Evolutionary conservation across 2,113 vertebrate species (phyloP).

Genomic region (Mobula hypostoma): DNA sequence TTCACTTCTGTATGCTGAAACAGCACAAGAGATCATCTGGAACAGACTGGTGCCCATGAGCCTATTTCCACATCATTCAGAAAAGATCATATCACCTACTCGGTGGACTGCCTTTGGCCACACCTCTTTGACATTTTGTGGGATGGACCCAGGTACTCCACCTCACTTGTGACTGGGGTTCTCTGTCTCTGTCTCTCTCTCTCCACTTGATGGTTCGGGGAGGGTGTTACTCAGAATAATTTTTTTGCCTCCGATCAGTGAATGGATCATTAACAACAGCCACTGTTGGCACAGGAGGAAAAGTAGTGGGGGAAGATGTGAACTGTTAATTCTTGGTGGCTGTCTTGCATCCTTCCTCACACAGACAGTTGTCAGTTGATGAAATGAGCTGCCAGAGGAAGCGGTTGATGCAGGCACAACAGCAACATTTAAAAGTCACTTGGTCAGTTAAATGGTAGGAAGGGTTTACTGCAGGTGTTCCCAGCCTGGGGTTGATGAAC

Average conservation of each 20-base stretch:
- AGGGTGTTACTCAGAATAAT: neutral
- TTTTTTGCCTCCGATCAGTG: neutral
- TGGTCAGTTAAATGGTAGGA: too few relatives aligned
- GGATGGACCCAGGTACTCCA: neutral
- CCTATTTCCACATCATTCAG: neutral
- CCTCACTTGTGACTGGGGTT: neutral
- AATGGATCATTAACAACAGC: neutral
- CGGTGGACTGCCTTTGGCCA: neutral
- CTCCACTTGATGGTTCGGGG: neutral
- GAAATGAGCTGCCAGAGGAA: too few relatives aligned
- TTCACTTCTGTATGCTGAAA: neutral
- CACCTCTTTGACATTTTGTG: neutral
- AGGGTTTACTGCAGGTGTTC: too few relatives aligned
- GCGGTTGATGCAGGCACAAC: too few relatives aligned
- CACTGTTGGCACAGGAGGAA: neutral
- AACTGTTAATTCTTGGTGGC: too few relatives aligned
- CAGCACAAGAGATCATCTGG: neutral
- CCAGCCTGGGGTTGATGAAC: too few relatives aligned
- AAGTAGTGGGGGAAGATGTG: neutral
- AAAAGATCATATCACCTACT: neutral
- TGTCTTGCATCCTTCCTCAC: too few relatives aligned
- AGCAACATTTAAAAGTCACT: too few relatives aligned
- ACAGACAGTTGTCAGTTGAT: too few relatives aligned
- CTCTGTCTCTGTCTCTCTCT: neutral
- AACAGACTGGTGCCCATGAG: neutral